Conservation (phyloP, 2,888 invertebrate species). For the Chymomyza procnemis region DNA sequence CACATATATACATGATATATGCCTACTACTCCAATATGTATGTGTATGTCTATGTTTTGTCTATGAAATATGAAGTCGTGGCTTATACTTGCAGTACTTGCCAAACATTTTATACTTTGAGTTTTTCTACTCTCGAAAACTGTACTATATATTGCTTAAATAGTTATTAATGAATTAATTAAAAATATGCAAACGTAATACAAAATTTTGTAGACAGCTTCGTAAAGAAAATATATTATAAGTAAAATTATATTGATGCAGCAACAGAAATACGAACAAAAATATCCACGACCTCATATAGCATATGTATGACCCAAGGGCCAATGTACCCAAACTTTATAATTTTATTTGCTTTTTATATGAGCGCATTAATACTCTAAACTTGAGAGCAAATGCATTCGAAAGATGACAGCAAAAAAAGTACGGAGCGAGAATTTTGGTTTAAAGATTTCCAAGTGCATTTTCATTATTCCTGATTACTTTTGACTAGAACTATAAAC, state of each 20-base stretch:
- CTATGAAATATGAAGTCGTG: conserved; percentile 78
- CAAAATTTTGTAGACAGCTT: conserved; percentile 6
- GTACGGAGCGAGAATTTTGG: too few relatives aligned
- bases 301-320: conserved; percentile 54
- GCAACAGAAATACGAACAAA: conserved; percentile 43
- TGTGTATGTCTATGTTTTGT: conserved; percentile 45
- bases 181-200: conserved; percentile 74
- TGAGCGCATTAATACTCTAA: neutral
- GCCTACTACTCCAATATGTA: conserved; percentile 14
- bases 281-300: conserved; percentile 76
- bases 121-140: conserved; percentile 43
- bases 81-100: conserved; percentile 61
- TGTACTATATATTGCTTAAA: conserved; percentile 52
- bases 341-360: conserved; percentile 41
- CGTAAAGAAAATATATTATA: neutral
- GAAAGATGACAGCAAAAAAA: too few relatives aligned
- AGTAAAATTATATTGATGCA: conserved; percentile 31
- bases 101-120: conserved; percentile 30
- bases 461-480: too few relatives aligned
- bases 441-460: too few relatives aligned
- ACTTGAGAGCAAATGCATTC: neutral
- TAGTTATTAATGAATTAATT: conserved; percentile 33
- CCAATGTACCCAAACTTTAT: conserved; percentile 24
- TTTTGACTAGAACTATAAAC: too few relatives aligned
- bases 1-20: too few relatives aligned